Base-by-base conservation (phyloP, 2,888 invertebrate species). In the Pelosia muscerda region DNA sequence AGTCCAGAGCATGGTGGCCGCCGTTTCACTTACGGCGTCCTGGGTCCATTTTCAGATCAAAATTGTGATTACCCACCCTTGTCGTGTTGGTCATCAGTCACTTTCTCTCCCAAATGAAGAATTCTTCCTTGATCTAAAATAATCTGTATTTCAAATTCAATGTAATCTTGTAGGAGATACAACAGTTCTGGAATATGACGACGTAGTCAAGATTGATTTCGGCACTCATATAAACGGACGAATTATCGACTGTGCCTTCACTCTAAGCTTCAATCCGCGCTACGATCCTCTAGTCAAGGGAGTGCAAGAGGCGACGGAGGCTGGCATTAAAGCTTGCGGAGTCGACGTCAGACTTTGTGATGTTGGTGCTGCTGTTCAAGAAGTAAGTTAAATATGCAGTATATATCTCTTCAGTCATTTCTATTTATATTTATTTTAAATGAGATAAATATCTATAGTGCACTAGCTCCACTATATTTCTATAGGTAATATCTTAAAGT, bases 181-280 rank as follows among this genome's bases (percentile, higher is more conserved):
- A 13, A 99, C 99, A 0, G 98, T 99, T 13, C 95, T 99, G 62
- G 96, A 97, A 78, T 98, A 98, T 84, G 99, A 99, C 85, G 99
- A 99, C 92, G 99, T 99, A 3, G 99, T 99, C 83, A 99, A 99
- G 95, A 99, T 99, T 81, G 99, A 99, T 92, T 99, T 99, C 93
- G 99, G 99, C 63, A 99, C 99, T 2, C 99, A 99, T 92, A 98
- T 99, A 76, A 99, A 99, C 91, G 99, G 99, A 71, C 96, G 99
- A 68, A 99, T 99, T 77, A 99, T 99, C 76, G 99, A 99, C 94
- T 99, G 99, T 91, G 99, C 99, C 25, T 99, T 99, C 92, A 99
- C 99, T 2, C 92, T 99, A 84, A 97, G 98, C 66, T 99, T 99
- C 93, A 99, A 99, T 94, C 97, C 98, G 2, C 99, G 98, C 86